Evolutionary conservation across 2,888 invertebrate species (phyloP), one percentile per base, ranked within the genome.

Genomic region (Nymphalis urticae): DNA sequence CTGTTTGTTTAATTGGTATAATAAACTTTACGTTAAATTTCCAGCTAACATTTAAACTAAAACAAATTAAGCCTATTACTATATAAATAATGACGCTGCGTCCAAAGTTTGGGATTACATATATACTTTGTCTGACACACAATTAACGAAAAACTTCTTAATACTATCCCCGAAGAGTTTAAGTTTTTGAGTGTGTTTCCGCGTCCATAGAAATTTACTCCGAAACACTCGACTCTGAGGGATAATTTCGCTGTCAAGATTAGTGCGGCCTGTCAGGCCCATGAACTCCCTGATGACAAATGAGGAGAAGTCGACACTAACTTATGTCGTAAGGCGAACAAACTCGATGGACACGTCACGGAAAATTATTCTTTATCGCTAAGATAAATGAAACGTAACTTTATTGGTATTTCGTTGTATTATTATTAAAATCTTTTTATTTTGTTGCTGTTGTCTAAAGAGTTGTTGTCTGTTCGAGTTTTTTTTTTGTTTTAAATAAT

Each of bases 181-280:
- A 66, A 72, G 59, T 69, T 72, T 69, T 65, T 60, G 59, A 70
- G 67, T 69, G 61, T 68, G 65, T 68, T 66, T 70, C 68, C 65
- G 51, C 64, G 56, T 66, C 64, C 17, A 42, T 70, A 78, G 78
- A 80, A 79, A 82, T 82, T 86, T 78, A 70, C 76, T 79, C 72
- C 62, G 75, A 73, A 80, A 80, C 78, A 79, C 79, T 79, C 72
- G 75, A 75, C 79, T 79, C 79, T 75, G 68, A 62, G 79, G 82
- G 82, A 86, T 85, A 85, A 88, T 86, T 81, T 82, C 79, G 63
- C 58, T 79, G 83, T 84, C 76, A 75, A 84, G 85, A 85, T 88
- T 87, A 88, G 78, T 77, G 75, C 72, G 75, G 27, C 75, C 76
- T 78, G 78, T 77, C 77, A 72, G 77, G 77, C 66, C 56, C 76